These are phyloP conservation scores for Rhea pennata DNA, from an alignment of 2,113 vertebrate genomes.

Conservation along the genomic window DNA sequence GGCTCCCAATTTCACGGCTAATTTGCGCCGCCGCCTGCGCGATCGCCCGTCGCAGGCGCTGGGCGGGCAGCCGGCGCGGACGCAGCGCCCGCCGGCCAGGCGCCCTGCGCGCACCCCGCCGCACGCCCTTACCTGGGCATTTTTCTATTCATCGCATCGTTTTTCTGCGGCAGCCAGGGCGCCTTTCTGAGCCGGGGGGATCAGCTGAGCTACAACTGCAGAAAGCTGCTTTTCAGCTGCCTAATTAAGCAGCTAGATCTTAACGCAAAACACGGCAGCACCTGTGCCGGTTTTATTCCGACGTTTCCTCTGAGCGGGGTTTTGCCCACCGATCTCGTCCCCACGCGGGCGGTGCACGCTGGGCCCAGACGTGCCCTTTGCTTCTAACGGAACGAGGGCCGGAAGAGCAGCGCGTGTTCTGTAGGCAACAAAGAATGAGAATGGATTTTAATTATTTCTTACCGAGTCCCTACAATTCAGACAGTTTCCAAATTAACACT, in stretches of 20 bases:
- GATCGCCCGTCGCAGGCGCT: accelerated
- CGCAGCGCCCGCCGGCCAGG: accelerated
- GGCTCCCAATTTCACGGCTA: slow-evolving; percentile 5
- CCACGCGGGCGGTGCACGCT: not conserved
- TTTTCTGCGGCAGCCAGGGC: not conserved
- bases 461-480: slow-evolving; percentile 70
- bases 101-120: accelerated
- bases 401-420: slow-evolving; percentile 13
- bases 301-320: not conserved
- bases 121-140: not conserved
- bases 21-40: not conserved
- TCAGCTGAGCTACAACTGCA: accelerated
- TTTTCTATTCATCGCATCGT: not conserved
- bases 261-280: not conserved
- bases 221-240: not conserved
- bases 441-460: slow-evolving; percentile 72
- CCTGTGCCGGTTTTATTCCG: not conserved
- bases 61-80: not conserved
- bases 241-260: accelerated
- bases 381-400: not conserved
- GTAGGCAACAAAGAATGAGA: slow-evolving; percentile 68
- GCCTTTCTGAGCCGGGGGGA: not conserved
- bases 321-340: not conserved
- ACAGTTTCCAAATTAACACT: slow-evolving; percentile 74
- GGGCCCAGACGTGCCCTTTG: not conserved